These are phyloP conservation scores for Palythoa grandis DNA, from an alignment of 92 coral and sea anemone species.

Conservation along the genomic window DNA sequence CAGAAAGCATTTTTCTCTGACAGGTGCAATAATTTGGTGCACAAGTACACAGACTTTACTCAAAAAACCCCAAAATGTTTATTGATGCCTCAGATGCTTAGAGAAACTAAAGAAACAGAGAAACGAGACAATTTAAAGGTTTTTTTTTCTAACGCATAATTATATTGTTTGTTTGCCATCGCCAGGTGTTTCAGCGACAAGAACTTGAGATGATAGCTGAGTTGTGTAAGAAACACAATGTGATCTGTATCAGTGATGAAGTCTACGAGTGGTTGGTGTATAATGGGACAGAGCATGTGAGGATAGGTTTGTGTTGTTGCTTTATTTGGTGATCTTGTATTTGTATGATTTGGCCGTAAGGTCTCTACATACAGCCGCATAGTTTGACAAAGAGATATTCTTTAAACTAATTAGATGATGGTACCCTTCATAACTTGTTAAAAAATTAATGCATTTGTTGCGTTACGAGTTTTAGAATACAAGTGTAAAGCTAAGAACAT, in stretches of 20 bases:
- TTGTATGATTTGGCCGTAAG: not conserved
- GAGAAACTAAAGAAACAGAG: not conserved
- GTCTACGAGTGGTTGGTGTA: conserved; percentile 98
- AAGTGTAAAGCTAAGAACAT: no score
- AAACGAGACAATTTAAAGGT: not conserved
- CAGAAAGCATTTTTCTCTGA: no score
- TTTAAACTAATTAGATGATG: no score
- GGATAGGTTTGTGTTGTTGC: conserved; percentile 72
- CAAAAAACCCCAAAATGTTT: no score
- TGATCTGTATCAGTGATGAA: conserved; percentile 95
- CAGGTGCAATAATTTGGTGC: no score
- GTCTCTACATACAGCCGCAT: not conserved
- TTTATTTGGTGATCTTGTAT: not conserved
- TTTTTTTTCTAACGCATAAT: not conserved
- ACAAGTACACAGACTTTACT: no score
- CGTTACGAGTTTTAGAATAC: no score
- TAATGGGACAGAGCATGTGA: conserved; percentile 76
- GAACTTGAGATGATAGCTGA: conserved; percentile 93
- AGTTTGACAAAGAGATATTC: no score
- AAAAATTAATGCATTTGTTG: no score
- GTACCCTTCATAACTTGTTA: no score
- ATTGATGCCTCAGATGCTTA: no score
- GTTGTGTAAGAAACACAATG: conserved; percentile 81
- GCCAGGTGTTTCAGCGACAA: conserved; percentile 75
- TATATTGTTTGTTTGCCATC: not conserved